Conservation (phyloP, 2,888 invertebrate genomes). For the Acrobasis consociella region DNA sequence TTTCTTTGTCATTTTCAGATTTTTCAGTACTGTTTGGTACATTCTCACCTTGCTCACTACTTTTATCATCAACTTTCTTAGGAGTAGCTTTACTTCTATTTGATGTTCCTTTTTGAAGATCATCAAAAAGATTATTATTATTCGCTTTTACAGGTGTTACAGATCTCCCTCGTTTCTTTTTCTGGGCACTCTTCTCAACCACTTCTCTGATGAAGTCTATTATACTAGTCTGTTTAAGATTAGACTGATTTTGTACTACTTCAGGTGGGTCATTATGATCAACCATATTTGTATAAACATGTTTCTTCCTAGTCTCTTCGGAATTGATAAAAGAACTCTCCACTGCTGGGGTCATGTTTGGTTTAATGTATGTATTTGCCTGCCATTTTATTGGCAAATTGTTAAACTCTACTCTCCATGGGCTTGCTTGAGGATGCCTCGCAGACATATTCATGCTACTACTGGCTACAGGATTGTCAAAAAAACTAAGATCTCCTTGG, state of each 20-base stretch:
- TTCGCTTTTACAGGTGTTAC: slow-evolving; percentile 54
- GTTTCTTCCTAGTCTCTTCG: slow-evolving; percentile 63
- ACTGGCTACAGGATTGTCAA: slow-evolving; percentile 70
- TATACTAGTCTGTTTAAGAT: slow-evolving; percentile 72
- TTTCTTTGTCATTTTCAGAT: slow-evolving; percentile 42
- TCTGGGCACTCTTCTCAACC: slow-evolving; percentile 58
- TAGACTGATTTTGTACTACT: slow-evolving; percentile 44
- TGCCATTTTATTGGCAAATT: slow-evolving; percentile 74
- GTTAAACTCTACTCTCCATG: slow-evolving; percentile 74
- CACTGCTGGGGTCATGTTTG: slow-evolving; percentile 78
- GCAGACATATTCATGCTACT: slow-evolving; percentile 70
- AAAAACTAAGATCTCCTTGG: slow-evolving; percentile 64
- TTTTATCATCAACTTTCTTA: slow-evolving; percentile 33
- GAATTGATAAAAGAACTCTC: slow-evolving; percentile 70
- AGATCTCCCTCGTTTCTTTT: slow-evolving; percentile 55
- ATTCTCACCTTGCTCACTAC: slow-evolving; percentile 24
- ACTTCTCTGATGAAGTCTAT: slow-evolving; percentile 73
- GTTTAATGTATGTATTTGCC: slow-evolving; percentile 68
- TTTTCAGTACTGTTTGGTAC: slow-evolving; percentile 34
- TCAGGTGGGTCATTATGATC: slow-evolving; percentile 53
- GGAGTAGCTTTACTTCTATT: slow-evolving; percentile 28
- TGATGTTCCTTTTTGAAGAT: slow-evolving; percentile 35
- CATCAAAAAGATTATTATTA: slow-evolving; percentile 53
- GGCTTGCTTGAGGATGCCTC: slow-evolving; percentile 65
- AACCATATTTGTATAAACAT: slow-evolving; percentile 71